These are phyloP conservation scores for Drosophila anomalata DNA, from an alignment of 2,888 invertebrate species.

Conservation along the genomic window DNA sequence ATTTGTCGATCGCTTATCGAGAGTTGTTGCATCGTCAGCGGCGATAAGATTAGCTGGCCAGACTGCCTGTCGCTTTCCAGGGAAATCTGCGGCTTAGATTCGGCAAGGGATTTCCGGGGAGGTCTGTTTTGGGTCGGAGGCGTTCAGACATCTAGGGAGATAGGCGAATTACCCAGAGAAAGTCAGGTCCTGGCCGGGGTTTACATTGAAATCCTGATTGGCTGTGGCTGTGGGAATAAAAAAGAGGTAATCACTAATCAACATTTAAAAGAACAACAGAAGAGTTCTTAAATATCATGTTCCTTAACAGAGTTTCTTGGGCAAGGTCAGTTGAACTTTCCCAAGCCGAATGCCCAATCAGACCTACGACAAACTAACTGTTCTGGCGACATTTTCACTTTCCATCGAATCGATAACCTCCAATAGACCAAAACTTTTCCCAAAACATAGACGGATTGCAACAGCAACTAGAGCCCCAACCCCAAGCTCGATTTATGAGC, in stretches of 20 bases:
- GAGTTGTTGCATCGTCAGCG: conserved; percentile 43
- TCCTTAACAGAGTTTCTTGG: conserved; percentile 21
- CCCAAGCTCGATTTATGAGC: conserved; percentile 70
- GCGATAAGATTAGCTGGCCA: conserved; percentile 58
- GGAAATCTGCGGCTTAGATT: conserved; percentile 44
- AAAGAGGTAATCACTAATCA: not conserved
- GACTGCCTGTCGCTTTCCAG: conserved; percentile 66
- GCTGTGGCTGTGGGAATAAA: not conserved
- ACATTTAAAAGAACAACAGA: not conserved
- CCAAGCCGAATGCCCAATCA: conserved; percentile 7
- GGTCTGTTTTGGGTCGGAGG: conserved; percentile 38
- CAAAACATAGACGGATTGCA: conserved; percentile 47
- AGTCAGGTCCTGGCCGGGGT: conserved; percentile 6
- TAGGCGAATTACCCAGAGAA: conserved; percentile 11
- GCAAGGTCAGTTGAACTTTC: conserved; percentile 65
- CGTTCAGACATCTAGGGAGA: conserved; percentile 26
- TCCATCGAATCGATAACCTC: conserved; percentile 33
- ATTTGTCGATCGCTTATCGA: conserved; percentile 60
- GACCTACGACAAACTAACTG: conserved; percentile 75
- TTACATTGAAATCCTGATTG: conserved; percentile 8
- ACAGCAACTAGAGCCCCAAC: conserved; percentile 55
- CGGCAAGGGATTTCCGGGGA: conserved; percentile 15
- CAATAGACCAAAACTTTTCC: conserved; percentile 46
- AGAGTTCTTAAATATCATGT: too few relatives aligned
- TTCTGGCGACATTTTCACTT: conserved; percentile 61